Evolutionary conservation across 2,888 invertebrate genomes (phyloP).

Genomic region (Standfussiana lucernea): DNA sequence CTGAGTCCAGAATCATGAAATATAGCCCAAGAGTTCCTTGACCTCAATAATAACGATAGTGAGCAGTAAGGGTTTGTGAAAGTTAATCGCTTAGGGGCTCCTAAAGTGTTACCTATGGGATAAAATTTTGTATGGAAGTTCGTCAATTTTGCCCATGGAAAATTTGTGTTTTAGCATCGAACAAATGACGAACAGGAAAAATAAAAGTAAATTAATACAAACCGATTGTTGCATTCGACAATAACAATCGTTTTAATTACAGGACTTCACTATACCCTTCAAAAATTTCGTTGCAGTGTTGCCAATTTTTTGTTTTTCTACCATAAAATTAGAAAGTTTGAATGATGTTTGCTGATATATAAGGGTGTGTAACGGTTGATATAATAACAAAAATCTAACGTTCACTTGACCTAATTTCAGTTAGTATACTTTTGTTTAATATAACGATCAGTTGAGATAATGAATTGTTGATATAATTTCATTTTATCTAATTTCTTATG

Average conservation of each 20-base stretch:
- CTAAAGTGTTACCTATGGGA: not conserved
- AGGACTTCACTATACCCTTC: constrained; percentile 2
- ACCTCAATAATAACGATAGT: not conserved
- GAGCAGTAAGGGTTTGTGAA: not conserved
- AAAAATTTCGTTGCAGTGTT: constrained; percentile 18
- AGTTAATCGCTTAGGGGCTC: not conserved
- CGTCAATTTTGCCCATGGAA: not conserved
- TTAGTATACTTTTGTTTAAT: too few species aligned
- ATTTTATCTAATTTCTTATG: too few species aligned
- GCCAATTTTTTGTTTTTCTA: constrained; percentile 3
- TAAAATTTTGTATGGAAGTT: not conserved
- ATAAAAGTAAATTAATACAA: not conserved
- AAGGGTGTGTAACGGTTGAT: too few species aligned
- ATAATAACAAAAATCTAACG: too few species aligned
- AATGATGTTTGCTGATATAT: not conserved
- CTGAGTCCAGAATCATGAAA: not conserved
- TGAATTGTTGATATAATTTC: too few species aligned
- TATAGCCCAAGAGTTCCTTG: not conserved
- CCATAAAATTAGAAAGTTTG: constrained; percentile 33
- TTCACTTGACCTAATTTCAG: too few species aligned
- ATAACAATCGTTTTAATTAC: not conserved
- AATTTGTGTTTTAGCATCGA: not conserved
- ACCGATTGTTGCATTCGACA: not conserved
- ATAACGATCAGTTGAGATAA: too few species aligned
- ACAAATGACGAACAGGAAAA: not conserved